A percentile compares a stretch with the other conserved stretches of the same genome.
phyloP scores from a whole-genome alignment of 1,140 invertebrate genomes.

The Pogonomyrmex barbatus region DNA sequence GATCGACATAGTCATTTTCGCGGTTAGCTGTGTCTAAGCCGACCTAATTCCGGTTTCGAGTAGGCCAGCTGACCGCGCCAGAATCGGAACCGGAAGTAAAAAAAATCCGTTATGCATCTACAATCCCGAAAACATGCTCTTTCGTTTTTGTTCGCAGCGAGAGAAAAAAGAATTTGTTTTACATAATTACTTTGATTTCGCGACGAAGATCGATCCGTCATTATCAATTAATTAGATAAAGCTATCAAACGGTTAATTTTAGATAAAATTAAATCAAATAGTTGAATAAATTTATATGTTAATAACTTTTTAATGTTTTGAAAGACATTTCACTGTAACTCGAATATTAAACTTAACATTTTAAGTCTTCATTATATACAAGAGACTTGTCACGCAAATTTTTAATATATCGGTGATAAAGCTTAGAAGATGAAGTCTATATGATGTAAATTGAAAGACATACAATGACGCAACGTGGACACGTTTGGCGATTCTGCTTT shows the following conservation, averaged over 20 bases:
- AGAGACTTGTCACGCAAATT: conserved; percentile 2
- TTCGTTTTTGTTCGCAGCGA: background rate
- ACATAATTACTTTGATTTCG: background rate
- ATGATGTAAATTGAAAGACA: background rate
- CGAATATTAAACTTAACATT: background rate
- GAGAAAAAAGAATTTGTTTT: background rate
- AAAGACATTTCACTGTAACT: background rate
- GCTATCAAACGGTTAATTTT: too few species aligned
- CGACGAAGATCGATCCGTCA: background rate
- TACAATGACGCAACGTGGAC: background rate
- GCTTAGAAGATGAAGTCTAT: background rate
- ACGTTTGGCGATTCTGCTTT: background rate
- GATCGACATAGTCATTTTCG: conserved; percentile 75
- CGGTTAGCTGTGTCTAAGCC: conserved; percentile 77
- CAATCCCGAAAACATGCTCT: conserved; percentile 5
- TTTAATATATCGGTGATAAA: background rate
- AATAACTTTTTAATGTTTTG: background rate
- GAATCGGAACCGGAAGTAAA: conserved; percentile 63
- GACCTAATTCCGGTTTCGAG: conserved; percentile 84
- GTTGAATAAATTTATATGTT: background rate
- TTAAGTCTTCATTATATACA: background rate
- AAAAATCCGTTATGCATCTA: conserved; percentile 24
- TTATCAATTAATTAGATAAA: background rate
- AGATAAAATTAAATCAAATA: background rate
- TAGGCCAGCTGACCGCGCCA: conserved; percentile 78